These are phyloP conservation scores for Brachycybe producta DNA, from an alignment of 2,888 invertebrate genomes.

Conservation along the genomic window DNA sequence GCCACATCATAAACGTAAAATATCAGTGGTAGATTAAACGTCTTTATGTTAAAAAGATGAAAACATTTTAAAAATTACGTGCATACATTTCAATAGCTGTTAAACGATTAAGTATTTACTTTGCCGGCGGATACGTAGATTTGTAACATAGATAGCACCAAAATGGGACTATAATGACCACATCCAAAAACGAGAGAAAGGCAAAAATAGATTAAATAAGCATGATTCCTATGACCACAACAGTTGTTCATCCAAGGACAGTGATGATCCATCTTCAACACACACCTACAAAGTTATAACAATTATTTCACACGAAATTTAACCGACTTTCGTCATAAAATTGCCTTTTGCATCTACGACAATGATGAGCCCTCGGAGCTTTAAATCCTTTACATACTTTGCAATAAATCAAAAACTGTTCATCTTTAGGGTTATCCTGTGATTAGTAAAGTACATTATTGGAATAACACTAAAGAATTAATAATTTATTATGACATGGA, in stretches of 20 bases:
- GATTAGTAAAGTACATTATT: constrained; percentile 25
- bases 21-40: no score
- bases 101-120: no score
- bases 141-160: no score
- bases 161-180: constrained; percentile 61
- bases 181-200: constrained; percentile 80
- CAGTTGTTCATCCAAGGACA: constrained; percentile 99
- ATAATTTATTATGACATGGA: no score
- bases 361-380: constrained; percentile 90
- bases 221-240: constrained; percentile 89
- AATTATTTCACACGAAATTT: no score
- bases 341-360: constrained; percentile 69
- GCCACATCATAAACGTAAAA: no score
- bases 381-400: constrained; percentile 79
- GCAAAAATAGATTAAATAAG: constrained; percentile 77
- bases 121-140: no score
- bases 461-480: no score
- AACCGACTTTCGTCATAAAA: neutral
- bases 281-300: no score
- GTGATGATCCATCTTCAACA: constrained; percentile 95
- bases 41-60: no score
- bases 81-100: no score
- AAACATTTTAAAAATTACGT: no score
- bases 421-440: constrained; percentile 53
- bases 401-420: constrained; percentile 69